These are phyloP conservation scores for Chelmon rostratus DNA, from an alignment of 2,797 vertebrate species.

Conservation along the genomic window DNA sequence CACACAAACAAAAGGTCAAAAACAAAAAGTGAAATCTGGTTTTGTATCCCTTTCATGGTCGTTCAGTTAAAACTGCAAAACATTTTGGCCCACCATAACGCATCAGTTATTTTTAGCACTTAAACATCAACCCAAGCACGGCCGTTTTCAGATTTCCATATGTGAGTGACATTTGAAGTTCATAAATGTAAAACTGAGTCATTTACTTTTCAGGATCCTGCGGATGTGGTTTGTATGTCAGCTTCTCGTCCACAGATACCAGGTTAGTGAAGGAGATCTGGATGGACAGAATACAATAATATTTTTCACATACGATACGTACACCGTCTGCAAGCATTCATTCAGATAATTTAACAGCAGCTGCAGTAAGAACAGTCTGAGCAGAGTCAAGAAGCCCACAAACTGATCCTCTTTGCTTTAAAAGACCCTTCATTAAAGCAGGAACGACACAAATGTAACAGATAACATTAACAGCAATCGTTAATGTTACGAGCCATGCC, in stretches of 20 bases:
- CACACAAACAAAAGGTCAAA: not conserved
- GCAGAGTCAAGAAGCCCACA: not conserved
- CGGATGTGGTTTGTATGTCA: slow-evolving; percentile 96
- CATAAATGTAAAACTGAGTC: too few species aligned
- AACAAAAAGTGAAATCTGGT: not conserved
- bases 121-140: not conserved
- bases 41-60: not conserved
- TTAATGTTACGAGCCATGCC: not conserved
- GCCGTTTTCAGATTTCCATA: too few species aligned
- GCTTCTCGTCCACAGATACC: slow-evolving; percentile 96
- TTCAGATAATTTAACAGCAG: not conserved
- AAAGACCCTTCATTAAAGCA: not conserved
- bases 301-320: not conserved
- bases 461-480: not conserved
- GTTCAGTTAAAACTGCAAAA: not conserved
- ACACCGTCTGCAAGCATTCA: not conserved
- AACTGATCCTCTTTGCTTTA: not conserved
- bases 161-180: too few species aligned
- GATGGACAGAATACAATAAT: not conserved
- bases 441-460: not conserved
- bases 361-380: not conserved
- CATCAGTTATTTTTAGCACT: too few species aligned
- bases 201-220: slow-evolving; percentile 92
- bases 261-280: slow-evolving; percentile 99
- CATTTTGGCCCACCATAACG: not conserved